Percentiles rank a stretch among this genome's conserved stretches.
These are phyloP conservation scores for Nyctalus aviator DNA, from an alignment of 2,797 vertebrate genomes.

Conservation along the genomic window DNA sequence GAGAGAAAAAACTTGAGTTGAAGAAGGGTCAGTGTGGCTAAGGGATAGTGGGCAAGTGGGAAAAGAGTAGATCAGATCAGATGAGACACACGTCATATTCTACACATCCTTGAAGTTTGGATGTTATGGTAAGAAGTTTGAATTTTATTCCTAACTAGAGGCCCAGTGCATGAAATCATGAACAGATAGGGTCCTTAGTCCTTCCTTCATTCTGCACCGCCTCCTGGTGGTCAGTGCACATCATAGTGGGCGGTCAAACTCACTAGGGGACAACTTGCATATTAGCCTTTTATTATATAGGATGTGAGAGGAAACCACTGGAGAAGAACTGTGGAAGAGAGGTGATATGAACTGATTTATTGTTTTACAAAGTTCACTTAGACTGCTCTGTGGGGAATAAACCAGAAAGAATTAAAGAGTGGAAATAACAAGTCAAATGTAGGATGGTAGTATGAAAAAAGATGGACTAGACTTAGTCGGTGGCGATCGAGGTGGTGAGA, in stretches of 20 bases:
- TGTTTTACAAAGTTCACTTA: background rate
- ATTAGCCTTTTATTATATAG: too few species aligned
- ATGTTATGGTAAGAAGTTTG: background rate
- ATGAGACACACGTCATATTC: background rate
- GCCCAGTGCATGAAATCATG: too few species aligned
- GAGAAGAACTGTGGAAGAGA: background rate
- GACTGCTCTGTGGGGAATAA: background rate
- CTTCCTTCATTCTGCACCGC: too few species aligned
- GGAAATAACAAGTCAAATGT: background rate
- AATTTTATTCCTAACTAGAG: background rate
- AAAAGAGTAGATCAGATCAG: background rate
- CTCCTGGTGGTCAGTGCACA: too few species aligned
- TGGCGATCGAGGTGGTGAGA: background rate
- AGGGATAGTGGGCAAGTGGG: background rate
- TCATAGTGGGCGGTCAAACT: too few species aligned
- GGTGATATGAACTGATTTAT: background rate
- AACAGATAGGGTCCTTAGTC: too few species aligned
- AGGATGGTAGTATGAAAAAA: background rate
- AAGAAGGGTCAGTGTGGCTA: background rate
- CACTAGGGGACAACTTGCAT: too few species aligned
- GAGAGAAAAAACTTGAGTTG: background rate
- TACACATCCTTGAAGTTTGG: background rate
- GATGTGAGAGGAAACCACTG: background rate
- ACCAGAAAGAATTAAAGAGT: background rate
- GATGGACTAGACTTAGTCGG: background rate